Evolutionary conservation across 2,797 vertebrate species (phyloP), one percentile per base, ranked within the genome.

Genomic region (Netta rufina): DNA sequence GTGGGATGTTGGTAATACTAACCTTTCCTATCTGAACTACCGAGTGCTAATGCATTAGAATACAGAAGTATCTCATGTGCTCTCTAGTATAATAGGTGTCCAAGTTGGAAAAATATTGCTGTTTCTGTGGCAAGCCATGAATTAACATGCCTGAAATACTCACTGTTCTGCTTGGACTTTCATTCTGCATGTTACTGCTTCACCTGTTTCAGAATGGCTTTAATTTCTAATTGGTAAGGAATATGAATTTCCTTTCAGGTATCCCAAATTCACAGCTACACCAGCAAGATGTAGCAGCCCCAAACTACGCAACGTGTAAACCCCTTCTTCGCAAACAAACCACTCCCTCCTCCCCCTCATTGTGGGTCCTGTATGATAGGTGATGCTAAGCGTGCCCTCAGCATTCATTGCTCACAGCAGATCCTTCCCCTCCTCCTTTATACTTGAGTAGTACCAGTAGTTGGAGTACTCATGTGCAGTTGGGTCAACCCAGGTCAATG

Each of bases 51-150:
- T 56, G 2, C 2, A 4, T 24, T 62, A 71, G 57, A 56, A 87
- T 76, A 64, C 11, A 32, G 0, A 0, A 5, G 21, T 61, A 14
- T 83, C 74, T 74, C 18, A 53, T 18, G 8, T 0, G 0, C 32
- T 1, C 3, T 65, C 28, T 6, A 20, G 22, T 45, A 36, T 1
- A 1, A 57, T 20, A 71, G 16, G 4, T 67, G 39, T 67, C 28
- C 20, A 64, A 53, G 53, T 24, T 80, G 82, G 58, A 90, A 76
- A 84, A 57, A 66, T 4, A 1, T 38, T 54, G 33, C 25, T 72
- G 2, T 12, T 45, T 91, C 5, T 4, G 20, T 74, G 43, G 24
- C 24, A 74, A 60, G 25, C 45, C 32, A 28, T 47, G 54, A 33
- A 60, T 58, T 74, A 39, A 28, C 28, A 32, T 12, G 24, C 14